Conservation (phyloP, 2,888 invertebrate genomes). For the Melanophora roralis region DNA sequence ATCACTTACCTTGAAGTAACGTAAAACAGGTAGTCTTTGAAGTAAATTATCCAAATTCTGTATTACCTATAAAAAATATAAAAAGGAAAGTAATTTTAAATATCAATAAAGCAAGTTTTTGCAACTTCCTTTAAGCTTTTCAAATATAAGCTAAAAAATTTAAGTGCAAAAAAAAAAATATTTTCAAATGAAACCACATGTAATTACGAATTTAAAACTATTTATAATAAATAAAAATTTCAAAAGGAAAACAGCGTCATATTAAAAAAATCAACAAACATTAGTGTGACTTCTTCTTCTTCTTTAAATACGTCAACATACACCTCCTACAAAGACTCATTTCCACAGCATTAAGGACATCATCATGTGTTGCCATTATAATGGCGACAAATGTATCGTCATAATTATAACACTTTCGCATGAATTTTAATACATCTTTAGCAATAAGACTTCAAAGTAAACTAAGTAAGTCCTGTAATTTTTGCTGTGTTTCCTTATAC, state of each 20-base stretch:
- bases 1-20: too few species aligned
- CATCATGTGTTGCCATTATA: conserved; percentile 38
- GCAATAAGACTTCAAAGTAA: background rate
- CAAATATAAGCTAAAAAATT: too few species aligned
- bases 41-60: too few species aligned
- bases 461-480: background rate
- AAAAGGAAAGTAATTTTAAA: too few species aligned
- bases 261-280: conserved; percentile 7
- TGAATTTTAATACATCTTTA: background rate
- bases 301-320: conserved; percentile 13
- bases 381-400: conserved; percentile 56
- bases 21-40: too few species aligned
- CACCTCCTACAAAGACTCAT: conserved; percentile 17
- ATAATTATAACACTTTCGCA: conserved; percentile 27
- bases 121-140: too few species aligned
- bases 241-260: background rate
- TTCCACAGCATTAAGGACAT: conserved; percentile 17
- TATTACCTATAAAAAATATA: too few species aligned
- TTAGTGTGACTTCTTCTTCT: background rate
- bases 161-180: too few species aligned
- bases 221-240: too few species aligned
- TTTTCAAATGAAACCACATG: background rate
- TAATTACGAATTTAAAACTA: conserved; percentile 9
- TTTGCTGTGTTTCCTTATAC: background rate
- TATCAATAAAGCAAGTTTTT: too few species aligned